Evolutionary conservation across 2,797 vertebrate genomes (phyloP).

Genomic region (Darevskia mixta): DNA sequence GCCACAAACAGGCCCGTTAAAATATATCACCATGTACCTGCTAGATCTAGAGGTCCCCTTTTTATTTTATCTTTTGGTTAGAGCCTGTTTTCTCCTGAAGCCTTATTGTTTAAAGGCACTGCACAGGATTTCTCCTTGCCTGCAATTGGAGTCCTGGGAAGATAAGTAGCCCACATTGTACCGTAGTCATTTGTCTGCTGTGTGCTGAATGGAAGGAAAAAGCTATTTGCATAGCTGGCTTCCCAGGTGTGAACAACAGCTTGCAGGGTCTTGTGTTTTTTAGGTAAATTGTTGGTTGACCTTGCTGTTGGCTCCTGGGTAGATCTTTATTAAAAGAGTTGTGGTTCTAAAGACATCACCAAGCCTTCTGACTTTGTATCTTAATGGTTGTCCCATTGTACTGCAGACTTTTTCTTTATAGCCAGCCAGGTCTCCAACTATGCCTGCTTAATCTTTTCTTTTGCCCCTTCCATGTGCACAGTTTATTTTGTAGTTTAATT

Average conservation of each 20-base stretch:
- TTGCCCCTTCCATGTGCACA: neutral
- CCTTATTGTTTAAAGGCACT: neutral
- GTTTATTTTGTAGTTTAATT: neutral
- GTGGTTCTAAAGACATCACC: conserved; percentile 20
- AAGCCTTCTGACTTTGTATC: neutral
- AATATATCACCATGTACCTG: neutral
- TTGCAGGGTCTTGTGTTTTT: neutral
- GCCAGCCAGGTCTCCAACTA: neutral
- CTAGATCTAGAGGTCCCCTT: neutral
- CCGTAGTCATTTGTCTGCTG: neutral
- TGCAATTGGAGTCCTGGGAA: neutral
- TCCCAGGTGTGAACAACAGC: conserved; percentile 10
- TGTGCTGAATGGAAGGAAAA: neutral
- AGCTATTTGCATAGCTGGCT: conserved; percentile 3
- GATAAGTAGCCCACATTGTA: neutral
- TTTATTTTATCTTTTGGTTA: too few species aligned
- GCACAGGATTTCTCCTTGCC: neutral
- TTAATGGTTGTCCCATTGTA: neutral
- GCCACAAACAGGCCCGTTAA: accelerated
- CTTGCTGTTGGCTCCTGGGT: neutral
- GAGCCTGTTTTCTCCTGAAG: conserved; percentile 7
- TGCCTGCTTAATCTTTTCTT: neutral
- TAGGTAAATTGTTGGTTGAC: neutral
- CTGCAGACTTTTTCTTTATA: neutral
- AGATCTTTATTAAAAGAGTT: neutral